Conservation (phyloP, 1,140 invertebrate genomes). For the Eurosta solidaginis region DNA sequence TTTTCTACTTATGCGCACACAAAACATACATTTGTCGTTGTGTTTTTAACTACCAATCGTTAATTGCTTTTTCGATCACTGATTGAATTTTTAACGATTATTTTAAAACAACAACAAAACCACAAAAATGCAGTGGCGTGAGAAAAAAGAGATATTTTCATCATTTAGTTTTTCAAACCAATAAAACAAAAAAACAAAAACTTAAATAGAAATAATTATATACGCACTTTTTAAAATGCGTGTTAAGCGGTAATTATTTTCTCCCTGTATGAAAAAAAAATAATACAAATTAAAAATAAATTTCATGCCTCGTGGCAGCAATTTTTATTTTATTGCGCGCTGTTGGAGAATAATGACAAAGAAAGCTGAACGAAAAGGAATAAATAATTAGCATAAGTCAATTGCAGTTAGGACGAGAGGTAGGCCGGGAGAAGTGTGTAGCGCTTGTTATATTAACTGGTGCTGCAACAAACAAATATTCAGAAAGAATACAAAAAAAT, state of each 20-base stretch:
- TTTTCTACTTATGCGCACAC: not conserved
- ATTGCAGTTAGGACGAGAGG: not conserved
- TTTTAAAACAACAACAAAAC: not conserved
- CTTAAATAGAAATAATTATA: not conserved
- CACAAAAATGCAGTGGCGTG: not conserved
- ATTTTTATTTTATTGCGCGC: not conserved
- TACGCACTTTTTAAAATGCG: not conserved
- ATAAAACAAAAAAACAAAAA: not conserved
- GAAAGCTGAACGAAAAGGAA: not conserved
- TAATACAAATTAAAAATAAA: not conserved
- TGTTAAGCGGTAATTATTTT: conserved; percentile 6
- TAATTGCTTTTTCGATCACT: not conserved
- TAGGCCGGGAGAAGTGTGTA: too few species aligned
- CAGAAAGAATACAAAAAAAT: too few species aligned
- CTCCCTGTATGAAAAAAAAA: not conserved
- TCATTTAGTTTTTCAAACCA: not conserved
- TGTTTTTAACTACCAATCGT: not conserved
- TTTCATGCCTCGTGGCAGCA: not conserved
- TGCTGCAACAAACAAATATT: too few species aligned
- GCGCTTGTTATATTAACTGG: too few species aligned
- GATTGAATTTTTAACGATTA: not conserved
- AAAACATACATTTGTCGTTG: not conserved
- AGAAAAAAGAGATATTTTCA: too few species aligned
- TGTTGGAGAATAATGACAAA: not conserved
- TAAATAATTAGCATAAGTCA: not conserved